Base-by-base conservation (phyloP, 2,797 vertebrate genomes). In the Bovichtus diacanthus region DNA sequence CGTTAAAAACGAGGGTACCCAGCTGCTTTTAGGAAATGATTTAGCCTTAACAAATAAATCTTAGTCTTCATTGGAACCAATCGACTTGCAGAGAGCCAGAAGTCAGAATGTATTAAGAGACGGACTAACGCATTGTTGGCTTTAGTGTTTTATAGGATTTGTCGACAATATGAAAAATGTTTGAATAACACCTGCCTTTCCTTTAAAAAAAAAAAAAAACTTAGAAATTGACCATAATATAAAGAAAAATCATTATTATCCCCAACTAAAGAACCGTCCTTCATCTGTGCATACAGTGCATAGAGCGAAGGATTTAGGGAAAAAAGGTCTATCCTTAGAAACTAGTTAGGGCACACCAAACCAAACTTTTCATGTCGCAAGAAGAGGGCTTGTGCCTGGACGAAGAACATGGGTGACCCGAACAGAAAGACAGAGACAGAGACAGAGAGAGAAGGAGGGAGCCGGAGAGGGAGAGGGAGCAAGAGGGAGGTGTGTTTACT, bases 401-500 rank as follows among this genome's bases (percentile, higher is more conserved):
- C 49, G 61, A 34, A 62, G 76, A 79, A 54, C 55, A 74, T 13
- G 55, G 67, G 60, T 18, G 38, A 83, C 50, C 29, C 36, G 85
- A 69, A 69, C 51, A 77, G 66, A 60, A 5, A 80, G 51, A 71
- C 0, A 76, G 38, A 50, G 16, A 54, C 31, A 71, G 6, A 50
- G 12, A 27, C 25, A 19, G 56, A 25, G 16, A 44, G 76, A 15
- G 16, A 19, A 2, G 47, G 78, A 75, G 80, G 82, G 83, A 71
- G 74, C n/a, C n/a, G n/a, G 6, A 50, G 12, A 27, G 25, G 19
- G 56, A 25, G 16, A 44, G 76, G 15, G 16, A 19, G 34, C 12
- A 2, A 47, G 78, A 75, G 80, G 82, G 83, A 71, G 74, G 79
- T 84, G 83, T 90, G 88, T 92, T 92, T 86, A 83, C 87, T 92